Evolutionary conservation across 2,888 invertebrate species (phyloP).

Genomic region (Thelaira solivaga): DNA sequence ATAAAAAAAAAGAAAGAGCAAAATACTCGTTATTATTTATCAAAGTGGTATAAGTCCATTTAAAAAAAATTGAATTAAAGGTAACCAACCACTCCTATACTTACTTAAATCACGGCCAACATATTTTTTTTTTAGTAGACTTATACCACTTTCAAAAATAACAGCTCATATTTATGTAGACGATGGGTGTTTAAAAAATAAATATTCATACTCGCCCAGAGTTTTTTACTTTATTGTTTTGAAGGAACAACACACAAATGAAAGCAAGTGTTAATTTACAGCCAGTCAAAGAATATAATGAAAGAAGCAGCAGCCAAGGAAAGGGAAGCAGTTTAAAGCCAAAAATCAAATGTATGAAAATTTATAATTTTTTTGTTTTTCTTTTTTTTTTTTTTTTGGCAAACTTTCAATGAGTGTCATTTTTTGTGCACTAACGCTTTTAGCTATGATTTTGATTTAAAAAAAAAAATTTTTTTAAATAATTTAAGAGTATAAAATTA

Average conservation of each 20-base stretch:
- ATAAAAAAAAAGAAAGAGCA: background rate
- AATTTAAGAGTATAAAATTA: background rate
- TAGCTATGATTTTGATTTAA: background rate
- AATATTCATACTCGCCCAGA: background rate
- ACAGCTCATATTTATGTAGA: background rate
- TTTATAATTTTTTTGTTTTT: conserved; percentile 21
- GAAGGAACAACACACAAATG: background rate
- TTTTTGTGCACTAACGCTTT: conserved; percentile 65
- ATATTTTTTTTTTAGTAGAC: too few species aligned
- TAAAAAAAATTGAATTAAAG: too few species aligned
- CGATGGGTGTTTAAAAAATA: conserved; percentile 41
- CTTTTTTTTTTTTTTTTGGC: conserved; percentile 45
- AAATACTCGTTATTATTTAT: too few species aligned
- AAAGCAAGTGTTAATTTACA: conserved; percentile 36
- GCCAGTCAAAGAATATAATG: background rate
- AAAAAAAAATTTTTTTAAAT: background rate
- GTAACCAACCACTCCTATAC: too few species aligned
- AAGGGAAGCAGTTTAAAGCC: too few species aligned
- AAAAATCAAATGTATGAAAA: conserved; percentile 23
- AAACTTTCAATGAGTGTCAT: conserved; percentile 59
- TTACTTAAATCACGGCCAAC: too few species aligned
- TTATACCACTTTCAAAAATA: too few species aligned
- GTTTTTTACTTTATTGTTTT: background rate
- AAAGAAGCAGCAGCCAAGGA: conserved; percentile 2
- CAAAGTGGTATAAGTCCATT: too few species aligned